A percentile compares a stretch with the other conserved stretches of the same genome.
Evolutionary conservation across 2,113 vertebrate genomes (phyloP).

Genomic region (Ailurus styani): DNA sequence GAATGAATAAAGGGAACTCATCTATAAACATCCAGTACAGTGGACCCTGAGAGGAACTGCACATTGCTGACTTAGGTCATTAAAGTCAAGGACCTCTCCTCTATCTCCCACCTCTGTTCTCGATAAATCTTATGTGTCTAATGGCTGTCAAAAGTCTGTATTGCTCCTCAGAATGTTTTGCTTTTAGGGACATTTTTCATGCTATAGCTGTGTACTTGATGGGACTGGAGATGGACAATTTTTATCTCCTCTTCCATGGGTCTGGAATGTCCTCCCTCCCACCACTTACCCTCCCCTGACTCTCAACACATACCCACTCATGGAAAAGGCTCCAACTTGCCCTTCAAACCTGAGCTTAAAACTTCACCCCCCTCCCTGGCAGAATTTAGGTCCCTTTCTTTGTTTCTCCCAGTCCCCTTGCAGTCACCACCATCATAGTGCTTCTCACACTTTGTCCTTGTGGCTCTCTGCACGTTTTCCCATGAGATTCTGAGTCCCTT

Average conservation of each 20-base stretch:
- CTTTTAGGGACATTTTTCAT: conserved; percentile 23
- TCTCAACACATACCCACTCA: background rate
- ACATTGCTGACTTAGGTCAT: background rate
- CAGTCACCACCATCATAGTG: too few relatives aligned
- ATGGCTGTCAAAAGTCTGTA: background rate
- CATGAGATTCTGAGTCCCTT: background rate
- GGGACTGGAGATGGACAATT: background rate
- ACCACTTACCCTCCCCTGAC: rapidly evolving
- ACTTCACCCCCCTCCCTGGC: background rate
- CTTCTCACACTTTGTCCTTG: rapidly evolving
- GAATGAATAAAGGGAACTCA: background rate
- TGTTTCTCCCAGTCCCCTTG: background rate
- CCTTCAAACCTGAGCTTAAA: background rate
- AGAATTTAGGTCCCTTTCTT: background rate
- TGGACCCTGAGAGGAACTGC: background rate
- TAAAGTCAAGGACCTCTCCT: background rate
- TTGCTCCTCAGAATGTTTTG: background rate
- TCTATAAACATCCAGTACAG: background rate
- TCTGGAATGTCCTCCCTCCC: background rate
- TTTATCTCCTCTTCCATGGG: background rate
- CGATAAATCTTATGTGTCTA: background rate
- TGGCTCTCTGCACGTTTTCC: background rate
- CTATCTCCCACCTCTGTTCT: background rate
- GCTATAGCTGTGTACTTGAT: background rate
- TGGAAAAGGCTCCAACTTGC: background rate